Base-by-base conservation (phyloP, 35 echinoderm and acorn worm species). In the Stichopus chloronotus region DNA sequence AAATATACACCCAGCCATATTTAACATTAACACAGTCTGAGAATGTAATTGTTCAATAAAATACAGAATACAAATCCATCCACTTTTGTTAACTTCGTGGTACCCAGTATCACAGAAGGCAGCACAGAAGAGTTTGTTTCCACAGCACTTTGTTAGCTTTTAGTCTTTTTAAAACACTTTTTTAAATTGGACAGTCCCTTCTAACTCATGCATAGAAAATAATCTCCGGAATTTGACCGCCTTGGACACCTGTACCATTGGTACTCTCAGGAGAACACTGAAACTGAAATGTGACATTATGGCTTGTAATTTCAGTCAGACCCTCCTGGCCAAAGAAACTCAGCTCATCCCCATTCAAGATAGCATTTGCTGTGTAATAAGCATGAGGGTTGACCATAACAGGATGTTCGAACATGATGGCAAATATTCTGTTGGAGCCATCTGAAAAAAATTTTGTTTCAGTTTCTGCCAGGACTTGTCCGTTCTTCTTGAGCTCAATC, bases 241-340 rank as follows among this genome's bases (percentile, higher is more conserved):
- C 97, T 87, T 99, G 97, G 6, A 99, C 97, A 74, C 97, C 97
- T 72, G 97, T 99, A 16, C 97, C 97, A 95, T 99, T 99, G 25
- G 97, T 99, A 82, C 97, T 99, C 58, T 99, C 97, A 12, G 97
- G 94, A 30, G 97, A 99, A 65, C 97, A 99, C 85, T 99, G 95
- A 65, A 99, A 99, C 86, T 96, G 93, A 90, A 99, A 99, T 5
- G 97, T 99, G 13, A 96, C 91, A 30, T 79, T 82, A 78, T 94
- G 87, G 60, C 94, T 95, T 19, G 93, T 95, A 57, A 96, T 94
- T 77, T 99, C 97, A 25, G 97, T 99, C 54, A 99, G 84, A 69
- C 97, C 97, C 87, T 99, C 97, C 65, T 99, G 97, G 56, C 97
- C 97, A 94, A 99, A 99, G 25, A 92, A 99, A 88, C 97, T 99